Evolutionary conservation across 2,797 vertebrate genomes (phyloP).

Genomic region (Catharus ustulatus): DNA sequence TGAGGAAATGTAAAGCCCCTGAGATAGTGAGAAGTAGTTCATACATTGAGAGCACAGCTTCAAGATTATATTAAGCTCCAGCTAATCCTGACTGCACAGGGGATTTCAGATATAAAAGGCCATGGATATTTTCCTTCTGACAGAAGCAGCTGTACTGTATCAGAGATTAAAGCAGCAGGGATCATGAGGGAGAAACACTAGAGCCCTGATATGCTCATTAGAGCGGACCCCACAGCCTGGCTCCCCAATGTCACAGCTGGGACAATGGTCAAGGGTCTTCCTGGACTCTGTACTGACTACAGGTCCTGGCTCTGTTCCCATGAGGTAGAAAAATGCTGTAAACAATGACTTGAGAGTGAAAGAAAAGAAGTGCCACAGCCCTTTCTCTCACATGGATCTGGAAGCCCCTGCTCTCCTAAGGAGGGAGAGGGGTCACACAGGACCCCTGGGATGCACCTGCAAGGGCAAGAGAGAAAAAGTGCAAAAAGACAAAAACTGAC

Average conservation of each 20-base stretch:
- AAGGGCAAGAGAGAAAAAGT: not conserved
- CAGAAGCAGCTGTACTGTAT: not conserved
- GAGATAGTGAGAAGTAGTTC: not conserved
- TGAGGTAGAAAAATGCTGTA: not conserved
- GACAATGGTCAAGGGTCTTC: not conserved
- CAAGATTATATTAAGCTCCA: conserved; percentile 1
- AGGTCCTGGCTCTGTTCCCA: not conserved
- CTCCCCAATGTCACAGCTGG: not conserved
- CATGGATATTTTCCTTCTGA: not conserved
- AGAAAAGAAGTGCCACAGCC: not conserved
- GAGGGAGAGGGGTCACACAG: not conserved
- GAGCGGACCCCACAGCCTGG: rapidly evolving
- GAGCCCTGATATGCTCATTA: rapidly evolving
- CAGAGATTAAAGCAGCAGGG: not conserved
- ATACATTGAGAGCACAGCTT: not conserved
- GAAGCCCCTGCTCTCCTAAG: not conserved
- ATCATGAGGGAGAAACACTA: not conserved
- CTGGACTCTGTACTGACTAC: not conserved
- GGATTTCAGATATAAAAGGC: conserved; percentile 1
- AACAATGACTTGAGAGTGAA: not conserved
- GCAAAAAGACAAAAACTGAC: not conserved
- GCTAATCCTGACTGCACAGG: not conserved
- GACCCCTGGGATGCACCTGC: not conserved
- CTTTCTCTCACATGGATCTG: not conserved
- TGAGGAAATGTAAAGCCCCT: not conserved